Evolutionary conservation across 2,797 vertebrate species (phyloP).

Genomic region (Trichosurus vulpecula): DNA sequence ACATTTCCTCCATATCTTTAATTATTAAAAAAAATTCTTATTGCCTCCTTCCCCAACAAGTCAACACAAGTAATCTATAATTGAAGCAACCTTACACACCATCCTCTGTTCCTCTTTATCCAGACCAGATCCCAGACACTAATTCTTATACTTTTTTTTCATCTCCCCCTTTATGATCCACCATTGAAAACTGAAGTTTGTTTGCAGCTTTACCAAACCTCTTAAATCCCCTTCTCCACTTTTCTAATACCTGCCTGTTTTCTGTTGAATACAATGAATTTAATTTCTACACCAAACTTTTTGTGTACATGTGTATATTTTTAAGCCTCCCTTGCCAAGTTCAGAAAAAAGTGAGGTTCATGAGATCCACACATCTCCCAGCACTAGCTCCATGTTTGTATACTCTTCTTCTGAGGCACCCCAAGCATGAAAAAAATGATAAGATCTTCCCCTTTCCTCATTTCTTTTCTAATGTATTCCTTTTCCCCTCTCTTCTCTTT

Average conservation of each 20-base stretch:
- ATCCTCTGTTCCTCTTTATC: neutral
- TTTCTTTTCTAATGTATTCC: neutral
- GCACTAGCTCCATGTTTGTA: neutral
- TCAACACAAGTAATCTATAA: neutral
- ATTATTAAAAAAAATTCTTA: neutral
- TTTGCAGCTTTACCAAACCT: neutral
- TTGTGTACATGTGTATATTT: neutral
- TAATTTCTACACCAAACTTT: neutral
- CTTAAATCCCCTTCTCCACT: neutral
- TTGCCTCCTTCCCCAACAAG: neutral
- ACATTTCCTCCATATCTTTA: neutral
- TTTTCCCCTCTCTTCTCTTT: neutral
- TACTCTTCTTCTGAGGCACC: neutral
- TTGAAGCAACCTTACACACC: neutral
- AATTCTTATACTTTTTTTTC: neutral
- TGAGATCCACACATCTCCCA: neutral
- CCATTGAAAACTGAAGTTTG: neutral
- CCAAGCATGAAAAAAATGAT: neutral
- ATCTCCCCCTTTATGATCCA: neutral
- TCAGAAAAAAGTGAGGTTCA: neutral
- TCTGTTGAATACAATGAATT: neutral
- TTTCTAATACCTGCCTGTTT: neutral
- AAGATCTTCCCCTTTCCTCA: neutral
- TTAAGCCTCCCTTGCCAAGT: neutral
- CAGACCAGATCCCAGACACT: neutral